Evolutionary conservation across 2,113 vertebrate species (phyloP).

Genomic region (Sander lucioperca): DNA sequence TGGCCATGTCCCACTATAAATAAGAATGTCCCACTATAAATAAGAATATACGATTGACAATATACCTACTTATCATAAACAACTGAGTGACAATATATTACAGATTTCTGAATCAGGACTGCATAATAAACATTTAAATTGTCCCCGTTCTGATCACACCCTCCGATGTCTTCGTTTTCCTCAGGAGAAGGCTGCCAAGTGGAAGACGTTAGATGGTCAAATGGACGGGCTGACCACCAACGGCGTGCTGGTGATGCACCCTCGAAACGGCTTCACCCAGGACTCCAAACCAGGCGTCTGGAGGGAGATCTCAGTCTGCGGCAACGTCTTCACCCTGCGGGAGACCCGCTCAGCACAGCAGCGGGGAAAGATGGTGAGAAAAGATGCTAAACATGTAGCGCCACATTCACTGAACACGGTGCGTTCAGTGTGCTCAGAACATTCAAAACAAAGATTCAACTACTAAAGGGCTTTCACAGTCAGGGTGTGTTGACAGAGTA

Average conservation of each 20-base stretch:
- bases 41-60: background rate
- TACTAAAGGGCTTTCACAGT: background rate
- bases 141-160: background rate
- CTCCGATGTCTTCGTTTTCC: background rate
- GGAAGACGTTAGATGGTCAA: slow-evolving; percentile 95
- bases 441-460: background rate
- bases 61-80: background rate
- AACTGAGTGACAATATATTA: background rate
- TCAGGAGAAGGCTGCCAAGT: slow-evolving; percentile 98
- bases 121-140: background rate
- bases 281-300: slow-evolving; percentile 98
- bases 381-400: fast-evolving
- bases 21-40: background rate
- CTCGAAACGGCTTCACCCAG: slow-evolving; percentile 94
- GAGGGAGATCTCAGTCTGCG: slow-evolving; percentile 98
- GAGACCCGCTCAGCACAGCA: slow-evolving; percentile 98
- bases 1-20: background rate
- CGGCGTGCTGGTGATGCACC: slow-evolving; percentile 98
- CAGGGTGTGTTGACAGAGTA: background rate
- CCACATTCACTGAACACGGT: background rate
- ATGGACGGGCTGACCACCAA: slow-evolving; percentile 99
- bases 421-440: background rate
- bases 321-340: slow-evolving; percentile 95
- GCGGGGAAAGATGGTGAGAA: slow-evolving; percentile 94
- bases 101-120: background rate